Conservation (phyloP, 2,797 vertebrate species). For the Sylvia borin region DNA sequence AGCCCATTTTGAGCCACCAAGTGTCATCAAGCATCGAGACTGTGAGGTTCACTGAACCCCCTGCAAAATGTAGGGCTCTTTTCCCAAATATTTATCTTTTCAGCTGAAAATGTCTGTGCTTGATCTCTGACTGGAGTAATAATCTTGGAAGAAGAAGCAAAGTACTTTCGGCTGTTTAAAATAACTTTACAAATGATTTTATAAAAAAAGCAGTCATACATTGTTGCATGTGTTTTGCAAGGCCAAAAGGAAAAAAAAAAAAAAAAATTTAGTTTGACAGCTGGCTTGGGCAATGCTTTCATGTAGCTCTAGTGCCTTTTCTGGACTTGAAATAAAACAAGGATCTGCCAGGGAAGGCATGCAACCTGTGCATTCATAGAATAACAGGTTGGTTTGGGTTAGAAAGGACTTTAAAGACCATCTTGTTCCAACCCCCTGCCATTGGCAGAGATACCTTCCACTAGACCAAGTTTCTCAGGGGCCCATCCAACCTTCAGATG, state of each 20-base stretch:
- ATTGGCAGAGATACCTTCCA: not conserved
- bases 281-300: not conserved
- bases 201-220: not conserved
- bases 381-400: not conserved
- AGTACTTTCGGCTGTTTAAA: constrained; percentile 37
- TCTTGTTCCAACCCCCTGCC: no score
- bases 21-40: not conserved
- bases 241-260: not conserved
- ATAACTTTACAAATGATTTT: not conserved
- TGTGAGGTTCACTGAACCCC: not conserved
- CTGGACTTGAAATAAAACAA: not conserved
- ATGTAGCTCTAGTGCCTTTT: not conserved
- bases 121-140: not conserved
- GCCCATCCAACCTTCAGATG: not conserved
- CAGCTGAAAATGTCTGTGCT: not conserved
- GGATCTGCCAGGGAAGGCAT: not conserved
- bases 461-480: not conserved
- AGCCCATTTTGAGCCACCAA: not conserved
- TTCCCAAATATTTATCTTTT: constrained; percentile 31
- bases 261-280: not conserved
- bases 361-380: not conserved
- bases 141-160: constrained; percentile 16
- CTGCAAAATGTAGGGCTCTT: not conserved
- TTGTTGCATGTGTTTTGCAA: not conserved
- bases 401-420: not conserved